phyloP scores from a whole-genome alignment of 1,140 invertebrate genomes.

The Meloidogyne floridensis region DNA sequence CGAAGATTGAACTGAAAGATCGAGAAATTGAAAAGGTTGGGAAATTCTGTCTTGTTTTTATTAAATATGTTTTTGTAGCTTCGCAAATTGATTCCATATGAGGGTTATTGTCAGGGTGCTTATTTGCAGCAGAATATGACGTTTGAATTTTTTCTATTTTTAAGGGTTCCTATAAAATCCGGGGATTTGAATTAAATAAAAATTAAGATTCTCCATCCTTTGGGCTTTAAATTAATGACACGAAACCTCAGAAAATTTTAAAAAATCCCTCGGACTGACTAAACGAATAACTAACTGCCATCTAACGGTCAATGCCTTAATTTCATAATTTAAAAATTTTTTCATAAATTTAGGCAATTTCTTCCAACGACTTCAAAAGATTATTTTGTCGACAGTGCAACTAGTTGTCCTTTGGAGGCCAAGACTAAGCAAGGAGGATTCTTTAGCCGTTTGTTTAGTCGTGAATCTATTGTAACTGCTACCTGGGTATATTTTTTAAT shows the following conservation, averaged over 20 bases:
- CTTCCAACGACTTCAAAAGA: not conserved
- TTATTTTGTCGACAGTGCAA: not conserved
- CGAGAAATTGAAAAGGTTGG: not conserved
- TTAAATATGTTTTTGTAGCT: not conserved
- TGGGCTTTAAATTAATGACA: too few species aligned
- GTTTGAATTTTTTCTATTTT: too few species aligned
- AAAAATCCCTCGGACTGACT: too few species aligned
- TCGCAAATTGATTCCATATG: not conserved
- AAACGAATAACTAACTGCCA: too few species aligned
- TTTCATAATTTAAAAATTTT: too few species aligned
- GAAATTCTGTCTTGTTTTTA: not conserved
- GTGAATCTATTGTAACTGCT: conserved; percentile 1
- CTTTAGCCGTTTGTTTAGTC: not conserved
- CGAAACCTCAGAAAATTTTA: too few species aligned
- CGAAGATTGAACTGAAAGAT: not conserved
- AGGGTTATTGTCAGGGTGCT: too few species aligned
- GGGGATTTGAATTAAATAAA: too few species aligned
- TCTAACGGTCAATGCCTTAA: too few species aligned
- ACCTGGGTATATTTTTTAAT: not conserved
- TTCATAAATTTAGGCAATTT: not conserved
- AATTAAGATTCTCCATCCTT: too few species aligned
- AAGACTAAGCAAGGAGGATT: not conserved
- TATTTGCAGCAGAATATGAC: too few species aligned
- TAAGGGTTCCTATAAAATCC: too few species aligned
- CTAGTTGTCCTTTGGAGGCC: not conserved